Evolutionary conservation across 2,888 invertebrate genomes (phyloP), one percentile per base, ranked within the genome.

Genomic region (Pomacea canaliculata): DNA sequence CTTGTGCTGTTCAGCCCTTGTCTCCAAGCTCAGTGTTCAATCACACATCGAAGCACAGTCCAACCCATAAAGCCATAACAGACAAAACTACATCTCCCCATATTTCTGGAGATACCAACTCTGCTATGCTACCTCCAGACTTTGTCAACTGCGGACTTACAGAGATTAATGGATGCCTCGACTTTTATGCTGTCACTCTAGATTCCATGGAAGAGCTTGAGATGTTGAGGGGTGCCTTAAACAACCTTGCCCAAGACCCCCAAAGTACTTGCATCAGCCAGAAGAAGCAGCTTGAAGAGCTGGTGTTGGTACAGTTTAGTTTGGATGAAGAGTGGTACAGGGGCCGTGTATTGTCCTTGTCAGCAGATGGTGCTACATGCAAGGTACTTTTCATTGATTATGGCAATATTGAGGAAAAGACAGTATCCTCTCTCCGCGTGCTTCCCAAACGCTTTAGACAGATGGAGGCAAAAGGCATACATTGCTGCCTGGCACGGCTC

Each of bases 181-280:
- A 93, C 76, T 94, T 96, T 85, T 95, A 92, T 86, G 93, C 94
- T 0, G 92, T 93, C 82, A 93, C 93, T 91, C 93, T 94, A 89
- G 88, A 80, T n/a, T 70, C 77, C 0, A 46, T 49, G 18, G 67
- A 69, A 91, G 80, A 80, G 23, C 74, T 71, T 37, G 19, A 66
- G 19, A 23, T 13, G n/a, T 68, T 80, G 77, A 70, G 67, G 60
- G 68, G 56, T 18, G 18, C 62, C 16, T 62, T 80, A 48, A 77
- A 71, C 49, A 18, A 23, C 19, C 46, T 49, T 7, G 60, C 67
- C 16, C 9, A 23, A 1, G 70, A 60, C 37, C 49, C 66, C 18
- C 67, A 62, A 18, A 49, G 49, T 1, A 27, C 49, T 2, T 51
- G 3, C 1, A 23, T 51, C 18, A n/a, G 51, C 19, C 13, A 49